Evolutionary conservation across 1,140 invertebrate genomes (phyloP), one percentile per base, ranked within the genome.

Genomic region (Daktulosphaira vitifoliae): DNA sequence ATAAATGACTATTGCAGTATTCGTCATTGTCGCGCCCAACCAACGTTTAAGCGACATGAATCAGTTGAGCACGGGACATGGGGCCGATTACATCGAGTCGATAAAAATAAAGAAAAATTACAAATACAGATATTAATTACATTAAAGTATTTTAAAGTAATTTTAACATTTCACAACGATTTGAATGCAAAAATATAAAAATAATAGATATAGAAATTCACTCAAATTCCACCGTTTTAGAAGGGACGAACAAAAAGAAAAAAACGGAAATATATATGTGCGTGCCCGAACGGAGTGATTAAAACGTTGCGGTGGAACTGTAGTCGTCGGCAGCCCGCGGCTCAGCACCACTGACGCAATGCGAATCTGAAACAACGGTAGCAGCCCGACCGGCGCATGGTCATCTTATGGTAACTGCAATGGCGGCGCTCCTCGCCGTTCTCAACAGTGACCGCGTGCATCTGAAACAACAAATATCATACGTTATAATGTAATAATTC

Each of bases 321-420:
- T 46, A 23, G 39, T 44, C 39, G 54, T 62, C 56, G 42, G 42
- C 56, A 39, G 42, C 44, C 20, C 56, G 25, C 56, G 25, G 46
- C 56, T 62, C 29, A 62, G 42, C 56, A 62, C 56, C 56, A 20
- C 56, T 62, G 56, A 62, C 56, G 56, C 56, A 62, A 62, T 62
- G 56, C 56, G 56, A 62, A 62, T 33, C 42, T 39, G 56, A 62
- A 38, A 59, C 53, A 56, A 56, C 39, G 39, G 29, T 33, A 11
- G 29, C 29, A 33, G 42, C 54, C 56, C 42, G 56, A 48, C 39
- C 42, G 56, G 56, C 56, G 56, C 56, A 62, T 33, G 56, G 56
- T 62, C 56, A 62, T 62, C 56, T 16, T 25, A 62, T 16, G 42
- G 29, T 25, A 25, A 42, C 56, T 11, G 42, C 42, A 16, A n/a